A percentile compares a stretch with the other conserved stretches of the same genome.
Evolutionary conservation across 2,797 vertebrate genomes (phyloP).

Genomic region (Myotis findleyi): DNA sequence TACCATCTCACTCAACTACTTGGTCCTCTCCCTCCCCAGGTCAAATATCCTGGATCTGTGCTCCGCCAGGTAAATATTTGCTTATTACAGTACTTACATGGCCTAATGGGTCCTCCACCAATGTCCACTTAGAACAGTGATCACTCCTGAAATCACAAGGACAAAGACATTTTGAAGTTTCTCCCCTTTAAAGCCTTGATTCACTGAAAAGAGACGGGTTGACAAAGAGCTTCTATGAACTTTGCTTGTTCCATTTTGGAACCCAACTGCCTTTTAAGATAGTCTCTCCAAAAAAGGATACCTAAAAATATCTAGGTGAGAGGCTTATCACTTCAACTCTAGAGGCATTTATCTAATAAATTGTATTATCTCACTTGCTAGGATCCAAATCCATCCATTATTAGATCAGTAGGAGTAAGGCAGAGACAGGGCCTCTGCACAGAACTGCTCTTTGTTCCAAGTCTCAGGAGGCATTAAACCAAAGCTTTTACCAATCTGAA

Average conservation of each 20-base stretch:
- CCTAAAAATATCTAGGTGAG: slow-evolving; percentile 34
- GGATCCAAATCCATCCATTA: slow-evolving; percentile 64
- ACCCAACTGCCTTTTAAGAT: slow-evolving; percentile 27
- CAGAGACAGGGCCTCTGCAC: slow-evolving; percentile 38
- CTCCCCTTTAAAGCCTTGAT: slow-evolving; percentile 15
- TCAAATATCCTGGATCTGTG: neutral
- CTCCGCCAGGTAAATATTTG: neutral
- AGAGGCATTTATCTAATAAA: slow-evolving; percentile 42
- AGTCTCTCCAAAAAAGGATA: neutral
- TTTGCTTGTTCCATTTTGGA: slow-evolving; percentile 52
- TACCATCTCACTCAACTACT: neutral
- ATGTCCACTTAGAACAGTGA: slow-evolving; percentile 11
- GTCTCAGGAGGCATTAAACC: slow-evolving; percentile 50
- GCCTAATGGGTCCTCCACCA: neutral
- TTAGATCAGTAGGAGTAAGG: slow-evolving; percentile 32
- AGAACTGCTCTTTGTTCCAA: slow-evolving; percentile 38
- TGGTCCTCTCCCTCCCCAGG: neutral
- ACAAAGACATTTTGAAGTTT: slow-evolving; percentile 58
- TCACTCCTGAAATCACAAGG: slow-evolving; percentile 61
- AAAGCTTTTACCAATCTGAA: slow-evolving; percentile 45
- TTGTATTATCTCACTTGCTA: slow-evolving; percentile 28
- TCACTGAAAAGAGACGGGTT: neutral
- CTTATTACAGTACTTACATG: neutral
- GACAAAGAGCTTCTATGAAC: neutral
- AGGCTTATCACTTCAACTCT: slow-evolving; percentile 21